Base-by-base conservation (phyloP, 2,113 vertebrate species). In the Sigmodon hispidus region DNA sequence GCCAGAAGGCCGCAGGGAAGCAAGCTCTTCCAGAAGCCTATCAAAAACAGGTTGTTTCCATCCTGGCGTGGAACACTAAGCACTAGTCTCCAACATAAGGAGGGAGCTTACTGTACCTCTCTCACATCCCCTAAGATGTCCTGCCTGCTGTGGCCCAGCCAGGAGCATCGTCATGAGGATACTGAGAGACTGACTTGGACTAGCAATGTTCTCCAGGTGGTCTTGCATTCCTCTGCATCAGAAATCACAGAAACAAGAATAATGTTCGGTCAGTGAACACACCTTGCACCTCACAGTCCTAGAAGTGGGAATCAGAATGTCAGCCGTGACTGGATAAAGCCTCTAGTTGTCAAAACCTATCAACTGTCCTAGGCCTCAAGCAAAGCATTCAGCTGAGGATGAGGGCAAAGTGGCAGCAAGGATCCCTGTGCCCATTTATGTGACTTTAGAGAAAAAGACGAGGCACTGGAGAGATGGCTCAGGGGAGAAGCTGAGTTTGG, bases 21-120 rank as follows among this genome's bases (percentile, higher is more conserved):
- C 61, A n/a, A 31, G 75, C 36, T n/a, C 69, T 93, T 88, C 77
- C 73, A 72, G 89, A 97, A 61, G 52, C 31, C 8, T 57, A 57
- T 50, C 67, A 45, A 43, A 77, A 77, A 88, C 76, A 86, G 61
- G 50, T 52, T 90, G 77, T 59, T 95, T 79, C 69, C 34, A 48
- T 77, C 29, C 63, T 73, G 22, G 19, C 63, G 88, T 50, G 59
- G 75, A 81, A 92, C 80, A 92, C 87, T 69, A 69, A 87, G n/a
- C n/a, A 72, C n/a, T 81, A 77, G 67, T 69, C 40, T 75, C 75
- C 0, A 12, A 88, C 67, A 59, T 36, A 73, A 89, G 22, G 7
- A 75, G 50, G 65, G n/a, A 75, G 31, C 50, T 61, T 29, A 24
- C 36, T 31, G 55, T 59, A 13, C 17, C n/a, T 90, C 61, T 63